A percentile compares a stretch with the other conserved stretches of the same genome.
phyloP scores from a whole-genome alignment of 1,140 invertebrate genomes.

The Lucilia sericata region DNA sequence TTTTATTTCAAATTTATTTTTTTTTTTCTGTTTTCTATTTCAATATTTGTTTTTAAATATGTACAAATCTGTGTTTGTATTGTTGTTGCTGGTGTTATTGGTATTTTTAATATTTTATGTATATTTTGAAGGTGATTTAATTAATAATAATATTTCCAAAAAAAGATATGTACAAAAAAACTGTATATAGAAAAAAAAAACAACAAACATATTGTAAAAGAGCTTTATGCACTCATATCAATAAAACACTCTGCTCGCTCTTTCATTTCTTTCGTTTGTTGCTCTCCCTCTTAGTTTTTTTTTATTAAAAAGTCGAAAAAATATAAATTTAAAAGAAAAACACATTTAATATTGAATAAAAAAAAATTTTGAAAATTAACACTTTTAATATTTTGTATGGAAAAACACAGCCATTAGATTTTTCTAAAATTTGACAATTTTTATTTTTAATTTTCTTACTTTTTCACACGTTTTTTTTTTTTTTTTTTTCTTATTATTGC shows the following conservation, averaged over 20 bases:
- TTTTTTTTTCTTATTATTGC: neutral
- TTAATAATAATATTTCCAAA: constrained; percentile 42
- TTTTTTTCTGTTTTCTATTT: neutral
- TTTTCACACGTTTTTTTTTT: constrained; percentile 25
- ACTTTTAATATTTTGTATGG: neutral
- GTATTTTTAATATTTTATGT: constrained; percentile 17
- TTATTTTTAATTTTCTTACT: neutral
- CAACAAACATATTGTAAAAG: constrained; percentile 6
- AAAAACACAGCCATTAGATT: neutral
- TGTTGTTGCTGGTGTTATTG: constrained; percentile 8
- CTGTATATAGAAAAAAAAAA: neutral
- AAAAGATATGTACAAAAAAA: constrained; percentile 31
- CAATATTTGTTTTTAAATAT: neutral
- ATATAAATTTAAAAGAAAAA: neutral
- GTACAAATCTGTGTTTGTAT: neutral
- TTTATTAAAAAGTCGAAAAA: neutral
- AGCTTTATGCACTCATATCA: neutral
- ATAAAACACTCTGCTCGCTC: neutral
- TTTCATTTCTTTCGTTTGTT: neutral
- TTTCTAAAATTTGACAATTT: neutral
- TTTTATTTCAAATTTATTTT: constrained; percentile 17
- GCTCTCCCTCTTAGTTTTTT: neutral
- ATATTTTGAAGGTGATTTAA: constrained; percentile 36
- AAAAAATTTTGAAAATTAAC: constrained; percentile 9
- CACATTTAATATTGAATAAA: neutral